These are phyloP conservation scores for Damaliscus lunatus DNA, from an alignment of 2,113 vertebrate species.

Conservation along the genomic window DNA sequence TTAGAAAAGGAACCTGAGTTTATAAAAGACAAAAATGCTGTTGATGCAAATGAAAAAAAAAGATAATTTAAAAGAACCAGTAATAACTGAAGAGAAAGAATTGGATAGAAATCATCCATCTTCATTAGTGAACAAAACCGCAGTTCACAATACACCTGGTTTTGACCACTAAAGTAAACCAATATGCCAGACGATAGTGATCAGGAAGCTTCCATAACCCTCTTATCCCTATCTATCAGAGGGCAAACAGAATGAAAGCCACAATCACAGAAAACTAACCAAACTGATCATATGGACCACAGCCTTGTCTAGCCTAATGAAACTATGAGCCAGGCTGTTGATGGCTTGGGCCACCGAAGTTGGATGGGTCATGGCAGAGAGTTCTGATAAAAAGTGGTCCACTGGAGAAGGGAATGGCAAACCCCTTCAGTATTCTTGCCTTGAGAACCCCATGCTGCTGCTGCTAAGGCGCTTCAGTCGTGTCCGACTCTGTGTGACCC, in stretches of 20 bases:
- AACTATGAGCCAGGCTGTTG: neutral
- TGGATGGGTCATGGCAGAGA: neutral
- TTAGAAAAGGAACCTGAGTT: constrained; percentile 44
- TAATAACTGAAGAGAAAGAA: neutral
- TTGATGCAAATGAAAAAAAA: neutral
- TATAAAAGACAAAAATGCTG: neutral
- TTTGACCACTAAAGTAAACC: constrained; percentile 78
- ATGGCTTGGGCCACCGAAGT: neutral
- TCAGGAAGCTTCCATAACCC: neutral
- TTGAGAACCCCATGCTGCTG: neutral
- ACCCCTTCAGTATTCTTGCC: neutral
- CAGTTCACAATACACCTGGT: neutral
- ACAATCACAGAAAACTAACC: neutral
- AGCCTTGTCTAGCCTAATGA: neutral
- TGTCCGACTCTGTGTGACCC: too few species aligned
- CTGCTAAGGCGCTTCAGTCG: too few species aligned
- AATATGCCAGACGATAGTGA: constrained; percentile 78
- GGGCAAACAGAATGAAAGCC: neutral
- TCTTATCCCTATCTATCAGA: neutral
- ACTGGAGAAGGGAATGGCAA: neutral
- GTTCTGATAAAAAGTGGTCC: neutral
- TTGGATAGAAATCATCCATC: constrained; percentile 54
- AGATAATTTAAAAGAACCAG: neutral
- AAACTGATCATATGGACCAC: neutral
- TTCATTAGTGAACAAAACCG: neutral